phyloP scores from a whole-genome alignment of 2,888 invertebrate genomes.

The Parthenolecanium corni region DNA sequence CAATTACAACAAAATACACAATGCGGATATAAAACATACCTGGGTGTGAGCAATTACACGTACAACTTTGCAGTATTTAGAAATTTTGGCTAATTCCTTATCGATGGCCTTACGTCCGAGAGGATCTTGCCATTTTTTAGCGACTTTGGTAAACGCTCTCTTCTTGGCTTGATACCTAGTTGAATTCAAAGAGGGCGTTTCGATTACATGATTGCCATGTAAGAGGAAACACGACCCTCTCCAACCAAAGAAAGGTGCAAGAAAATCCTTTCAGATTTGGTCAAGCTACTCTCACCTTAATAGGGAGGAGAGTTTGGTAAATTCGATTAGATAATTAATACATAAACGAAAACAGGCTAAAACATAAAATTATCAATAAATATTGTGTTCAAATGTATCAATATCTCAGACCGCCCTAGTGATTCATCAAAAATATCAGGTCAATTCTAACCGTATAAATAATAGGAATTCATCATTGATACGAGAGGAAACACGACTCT shows the following conservation, averaged over 20 bases:
- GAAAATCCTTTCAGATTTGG: neutral
- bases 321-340: no score
- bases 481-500: constrained; percentile 30
- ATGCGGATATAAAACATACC: no score
- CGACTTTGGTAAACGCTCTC: constrained; percentile 98
- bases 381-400: no score
- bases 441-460: constrained; percentile 29
- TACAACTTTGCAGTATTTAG: constrained; percentile 95
- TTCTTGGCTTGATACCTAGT: constrained; percentile 98
- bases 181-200: constrained; percentile 4
- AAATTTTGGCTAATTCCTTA: constrained; percentile 90
- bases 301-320: constrained; percentile 29
- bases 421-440: constrained; percentile 30
- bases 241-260: neutral
- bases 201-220: constrained; percentile 23
- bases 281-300: constrained; percentile 28
- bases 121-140: constrained; percentile 98
- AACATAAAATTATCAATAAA: no score
- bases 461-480: constrained; percentile 26
- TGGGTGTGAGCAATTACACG: constrained; percentile 96
- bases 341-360: no score
- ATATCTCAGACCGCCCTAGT: constrained; percentile 44
- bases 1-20: no score
- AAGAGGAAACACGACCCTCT: constrained; percentile 30
- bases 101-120: constrained; percentile 94